Base-by-base conservation (phyloP, 2,888 invertebrate genomes). In the Smittia aterrima region DNA sequence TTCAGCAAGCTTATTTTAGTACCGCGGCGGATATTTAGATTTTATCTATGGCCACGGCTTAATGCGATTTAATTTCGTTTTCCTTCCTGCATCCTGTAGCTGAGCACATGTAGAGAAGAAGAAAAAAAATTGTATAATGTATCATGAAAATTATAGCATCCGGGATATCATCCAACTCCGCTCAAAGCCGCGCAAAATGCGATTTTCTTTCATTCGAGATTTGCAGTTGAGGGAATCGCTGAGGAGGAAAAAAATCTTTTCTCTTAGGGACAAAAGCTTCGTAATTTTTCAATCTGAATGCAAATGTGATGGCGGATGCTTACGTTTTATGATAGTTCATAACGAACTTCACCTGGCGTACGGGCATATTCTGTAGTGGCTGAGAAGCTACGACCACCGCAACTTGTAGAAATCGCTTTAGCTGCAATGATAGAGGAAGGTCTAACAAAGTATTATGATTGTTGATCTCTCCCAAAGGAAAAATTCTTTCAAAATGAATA, bases 231-330 rank as follows among this genome's bases (percentile, higher is more conserved):
- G 47, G 16, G 47, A 47, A 16, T 2, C 2, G 2, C 47, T 16
- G 47, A 47, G 9, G 9, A 47, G 11, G 47, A 58, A 58, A 58
- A 20, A 18, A 3, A 18, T n/a, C n/a, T 18, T 58, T 18, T 58
- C 47, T 47, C 47, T 11, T 2, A 16, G 47, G 47, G n/a, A 16
- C 11, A 47, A 16, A 47, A 47, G 11, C 47, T 47, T 22, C 4
- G 58, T 58, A 58, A 58, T 58, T 58, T 58, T 58, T 58, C 58
- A 58, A 58, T 58, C 58, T 58, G 4, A 58, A 58, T 58, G 58
- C 58, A 58, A 58, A 58, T 58, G 58, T 58, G 18, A 18, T 58
- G 18, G 58, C 18, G n/a, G 53, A 18, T 18, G 2, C 58, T 58
- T 58, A 58, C 22, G 4, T 58, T 58, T 58, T 58, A 58, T 58